These are phyloP conservation scores for Heliconius charithonia DNA, from an alignment of 2,888 invertebrate genomes.

Conservation along the genomic window DNA sequence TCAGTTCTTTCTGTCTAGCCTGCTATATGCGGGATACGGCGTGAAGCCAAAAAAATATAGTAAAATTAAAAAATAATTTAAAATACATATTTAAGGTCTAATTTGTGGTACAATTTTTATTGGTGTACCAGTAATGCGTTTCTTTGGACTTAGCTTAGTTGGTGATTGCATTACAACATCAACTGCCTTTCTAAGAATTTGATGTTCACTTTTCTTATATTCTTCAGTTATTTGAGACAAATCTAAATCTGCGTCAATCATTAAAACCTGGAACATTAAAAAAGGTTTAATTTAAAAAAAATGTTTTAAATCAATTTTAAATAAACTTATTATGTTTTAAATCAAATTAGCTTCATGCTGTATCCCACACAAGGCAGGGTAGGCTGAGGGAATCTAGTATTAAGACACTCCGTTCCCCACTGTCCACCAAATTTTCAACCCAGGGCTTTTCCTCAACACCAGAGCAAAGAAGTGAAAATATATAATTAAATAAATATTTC, in stretches of 20 bases:
- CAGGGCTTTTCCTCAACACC: no score
- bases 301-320: no score
- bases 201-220: slow-evolving; percentile 85
- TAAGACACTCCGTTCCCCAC: no score
- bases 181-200: slow-evolving; percentile 76
- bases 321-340: no score
- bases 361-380: no score
- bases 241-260: slow-evolving; percentile 87
- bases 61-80: slow-evolving; percentile 4
- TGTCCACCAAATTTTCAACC: no score
- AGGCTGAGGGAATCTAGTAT: no score
- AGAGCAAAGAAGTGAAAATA: no score
- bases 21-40: no score
- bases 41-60: background rate
- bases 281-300: background rate
- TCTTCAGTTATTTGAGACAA: slow-evolving; percentile 86
- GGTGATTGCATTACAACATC: slow-evolving; percentile 80
- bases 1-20: no score
- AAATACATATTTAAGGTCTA: slow-evolving; percentile 60
- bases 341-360: no score
- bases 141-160: slow-evolving; percentile 76
- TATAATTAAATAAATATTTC: no score
- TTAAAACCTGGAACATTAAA: slow-evolving; percentile 80
- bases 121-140: slow-evolving; percentile 71
- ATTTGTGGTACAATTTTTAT: slow-evolving; percentile 72